These are phyloP conservation scores for Stegana nigrithorax DNA, from an alignment of 2,888 invertebrate genomes.

Conservation along the genomic window DNA sequence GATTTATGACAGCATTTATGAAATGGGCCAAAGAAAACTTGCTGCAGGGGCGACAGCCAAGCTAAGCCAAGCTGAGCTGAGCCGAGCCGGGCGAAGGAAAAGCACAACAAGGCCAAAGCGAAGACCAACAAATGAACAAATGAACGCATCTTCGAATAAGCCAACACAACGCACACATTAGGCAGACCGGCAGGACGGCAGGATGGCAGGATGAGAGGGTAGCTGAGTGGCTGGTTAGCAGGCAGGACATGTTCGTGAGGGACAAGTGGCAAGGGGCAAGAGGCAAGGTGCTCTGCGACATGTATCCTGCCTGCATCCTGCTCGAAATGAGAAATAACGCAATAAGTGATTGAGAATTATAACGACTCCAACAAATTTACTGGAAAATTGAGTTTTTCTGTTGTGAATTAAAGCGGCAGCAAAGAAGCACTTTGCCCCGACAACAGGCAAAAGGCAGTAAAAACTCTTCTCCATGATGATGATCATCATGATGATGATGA, in stretches of 20 bases:
- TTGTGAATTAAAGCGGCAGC: constrained; percentile 46
- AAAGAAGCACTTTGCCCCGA: background rate
- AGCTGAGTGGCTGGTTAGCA: background rate
- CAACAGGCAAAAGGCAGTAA: background rate
- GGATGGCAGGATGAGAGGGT: background rate
- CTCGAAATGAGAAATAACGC: constrained; percentile 53
- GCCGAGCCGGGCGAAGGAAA: constrained; percentile 17
- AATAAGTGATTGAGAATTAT: constrained; percentile 66
- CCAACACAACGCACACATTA: constrained; percentile 13
- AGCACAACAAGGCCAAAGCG: constrained; percentile 31
- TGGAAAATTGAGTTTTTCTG: constrained; percentile 66
- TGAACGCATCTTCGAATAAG: too few relatives aligned
- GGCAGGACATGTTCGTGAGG: too few relatives aligned
- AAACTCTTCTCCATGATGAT: too few relatives aligned
- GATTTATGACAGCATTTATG: constrained; percentile 62
- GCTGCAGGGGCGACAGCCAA: constrained; percentile 1
- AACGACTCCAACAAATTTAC: constrained; percentile 65
- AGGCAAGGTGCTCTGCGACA: background rate
- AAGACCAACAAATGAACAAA: constrained; percentile 21
- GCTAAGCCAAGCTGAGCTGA: background rate
- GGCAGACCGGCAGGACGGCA: background rate
- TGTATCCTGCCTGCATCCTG: background rate
- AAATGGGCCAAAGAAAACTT: constrained; percentile 42
- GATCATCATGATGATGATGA: too few relatives aligned
- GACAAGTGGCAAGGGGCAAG: too few relatives aligned